Evolutionary conservation across 2,888 invertebrate genomes (phyloP), one percentile per base, ranked within the genome.

Genomic region (Aplocera efformata): DNA sequence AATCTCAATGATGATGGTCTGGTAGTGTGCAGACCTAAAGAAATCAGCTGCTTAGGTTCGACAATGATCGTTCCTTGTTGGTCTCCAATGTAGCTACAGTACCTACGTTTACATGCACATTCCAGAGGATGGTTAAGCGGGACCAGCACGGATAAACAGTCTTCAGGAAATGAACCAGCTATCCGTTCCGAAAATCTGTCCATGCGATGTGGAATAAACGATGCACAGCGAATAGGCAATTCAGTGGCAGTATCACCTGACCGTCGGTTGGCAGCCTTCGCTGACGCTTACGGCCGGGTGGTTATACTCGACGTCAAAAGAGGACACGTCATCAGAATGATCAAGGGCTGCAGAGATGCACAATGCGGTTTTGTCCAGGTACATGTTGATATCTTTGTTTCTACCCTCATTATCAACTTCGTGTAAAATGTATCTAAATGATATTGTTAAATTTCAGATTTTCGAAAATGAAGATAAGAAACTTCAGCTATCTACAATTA

Each of bases 271-370:
- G 95, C 95, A 0, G 95, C 94, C 0, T 89, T 96, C 26, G 91
- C 94, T 0, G 99, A 99, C 78, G 92, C 92, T 56, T 91, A 96
- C 63, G 98, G 98, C 13, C 91, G 99, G 41, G 94, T 99, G 0
- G 91, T 94, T 27, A 86, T 99, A 8, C 80, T 99, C 21, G 98
- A 99, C 78, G 92, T 95, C 7, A 90, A 90, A 31, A 91, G 91
- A 53, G 96, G 97, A 1, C 90, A 94, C 35, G 92, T 95, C 11
- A 81, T 98, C 24, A 90, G 96, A 34, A 92, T 98, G 67, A 97
- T 98, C 91, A 98, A 98, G 88, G 98, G 99, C 2, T 99, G 97
- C 75, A 90, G 98, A 33, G 97, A 98, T 71, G 98, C 98, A 0
- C 96, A 98, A 71, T 96, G 97, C 72, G 96, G 96, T 1, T 99